Evolutionary conservation across 2,888 invertebrate genomes (phyloP).

Genomic region (Synergus umbraculus): DNA sequence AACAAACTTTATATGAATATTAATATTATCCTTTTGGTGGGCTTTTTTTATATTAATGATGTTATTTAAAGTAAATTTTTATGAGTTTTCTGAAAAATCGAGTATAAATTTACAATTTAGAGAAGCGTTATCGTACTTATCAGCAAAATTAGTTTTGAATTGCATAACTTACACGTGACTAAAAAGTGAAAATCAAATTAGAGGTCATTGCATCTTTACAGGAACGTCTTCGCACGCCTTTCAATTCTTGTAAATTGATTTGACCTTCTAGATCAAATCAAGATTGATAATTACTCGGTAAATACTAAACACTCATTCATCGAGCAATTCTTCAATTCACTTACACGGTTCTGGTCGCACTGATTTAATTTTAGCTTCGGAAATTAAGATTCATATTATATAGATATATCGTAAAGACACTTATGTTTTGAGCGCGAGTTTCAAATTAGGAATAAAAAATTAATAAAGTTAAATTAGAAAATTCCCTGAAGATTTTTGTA

Average conservation of each 20-base stretch:
- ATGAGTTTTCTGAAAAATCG: background rate
- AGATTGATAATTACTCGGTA: slow-evolving; percentile 11
- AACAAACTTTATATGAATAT: background rate
- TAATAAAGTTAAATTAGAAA: background rate
- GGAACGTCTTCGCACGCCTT: background rate
- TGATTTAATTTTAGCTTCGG: background rate
- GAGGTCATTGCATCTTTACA: slow-evolving; percentile 23
- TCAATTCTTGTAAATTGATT: slow-evolving; percentile 1
- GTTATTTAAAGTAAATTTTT: background rate
- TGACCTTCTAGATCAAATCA: slow-evolving; percentile 4
- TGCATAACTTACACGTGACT: slow-evolving; percentile 20
- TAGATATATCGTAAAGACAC: background rate
- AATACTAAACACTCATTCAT: background rate
- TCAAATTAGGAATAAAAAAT: background rate
- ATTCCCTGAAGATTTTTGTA: too few relatives aligned
- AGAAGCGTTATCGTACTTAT: background rate
- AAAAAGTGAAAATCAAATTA: slow-evolving; percentile 29
- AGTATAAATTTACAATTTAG: background rate
- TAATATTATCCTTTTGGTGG: background rate
- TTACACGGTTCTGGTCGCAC: background rate
- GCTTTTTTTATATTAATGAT: background rate
- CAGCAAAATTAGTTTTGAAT: background rate
- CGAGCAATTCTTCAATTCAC: background rate
- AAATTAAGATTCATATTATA: background rate
- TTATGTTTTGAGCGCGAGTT: slow-evolving; percentile 4